phyloP scores from a whole-genome alignment of 2,888 invertebrate genomes.

The Rhingia campestris region DNA sequence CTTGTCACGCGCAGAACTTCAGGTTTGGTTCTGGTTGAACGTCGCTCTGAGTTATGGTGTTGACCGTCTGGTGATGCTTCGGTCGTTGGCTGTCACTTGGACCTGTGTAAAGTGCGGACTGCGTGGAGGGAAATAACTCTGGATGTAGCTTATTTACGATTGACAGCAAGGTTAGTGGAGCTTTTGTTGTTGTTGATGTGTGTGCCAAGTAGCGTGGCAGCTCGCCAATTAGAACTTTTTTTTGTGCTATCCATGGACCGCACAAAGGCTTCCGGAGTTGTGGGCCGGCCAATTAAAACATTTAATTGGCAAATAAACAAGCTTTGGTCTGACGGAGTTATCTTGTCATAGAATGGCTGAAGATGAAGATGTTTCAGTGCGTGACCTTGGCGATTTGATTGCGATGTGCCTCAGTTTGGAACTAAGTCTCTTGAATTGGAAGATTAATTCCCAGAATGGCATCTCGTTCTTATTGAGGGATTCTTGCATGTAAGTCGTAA shows the following conservation, averaged over 20 bases:
- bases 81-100: slow-evolving; percentile 58
- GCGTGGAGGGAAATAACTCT: slow-evolving; percentile 33
- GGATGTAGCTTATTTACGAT: slow-evolving; percentile 61
- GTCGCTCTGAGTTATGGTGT: slow-evolving; percentile 62
- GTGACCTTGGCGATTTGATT: slow-evolving; percentile 31
- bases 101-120: slow-evolving; percentile 52
- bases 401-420: slow-evolving; percentile 7
- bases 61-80: slow-evolving; percentile 39
- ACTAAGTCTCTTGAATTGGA: slow-evolving; percentile 1
- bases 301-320: slow-evolving; percentile 52
- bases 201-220: slow-evolving; percentile 46
- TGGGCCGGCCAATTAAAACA: slow-evolving; percentile 35
- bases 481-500: slow-evolving; percentile 16
- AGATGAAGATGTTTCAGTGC: slow-evolving; percentile 16
- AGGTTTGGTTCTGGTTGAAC: slow-evolving; percentile 49
- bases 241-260: slow-evolving; percentile 24
- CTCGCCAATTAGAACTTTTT: slow-evolving; percentile 51
- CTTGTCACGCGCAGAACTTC: slow-evolving; percentile 54
- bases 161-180: slow-evolving; percentile 63
- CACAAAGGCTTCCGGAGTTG: slow-evolving; percentile 44
- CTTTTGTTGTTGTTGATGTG: slow-evolving; percentile 50
- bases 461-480: background rate
- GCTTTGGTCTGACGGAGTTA: background rate
- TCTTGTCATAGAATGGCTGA: slow-evolving; percentile 13
- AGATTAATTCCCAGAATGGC: slow-evolving; percentile 14